These are phyloP conservation scores for Actinernus sp. DNA, from an alignment of 92 coral and sea anemone species.

Conservation along the genomic window DNA sequence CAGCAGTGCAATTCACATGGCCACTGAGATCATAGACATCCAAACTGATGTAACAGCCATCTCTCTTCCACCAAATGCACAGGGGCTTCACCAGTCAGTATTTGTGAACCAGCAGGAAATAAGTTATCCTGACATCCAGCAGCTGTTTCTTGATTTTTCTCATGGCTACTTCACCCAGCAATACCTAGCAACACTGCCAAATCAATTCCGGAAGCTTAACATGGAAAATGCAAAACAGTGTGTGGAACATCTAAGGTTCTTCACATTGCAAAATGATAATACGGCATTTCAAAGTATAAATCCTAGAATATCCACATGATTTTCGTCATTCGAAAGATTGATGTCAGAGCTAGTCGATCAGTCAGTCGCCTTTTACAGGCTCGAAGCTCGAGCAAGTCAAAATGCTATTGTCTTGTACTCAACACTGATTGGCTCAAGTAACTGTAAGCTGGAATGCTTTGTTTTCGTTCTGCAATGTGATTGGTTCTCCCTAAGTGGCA, in stretches of 20 bases:
- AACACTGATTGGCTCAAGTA: no score
- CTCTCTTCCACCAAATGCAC: constrained; percentile 12
- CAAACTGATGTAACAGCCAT: neutral
- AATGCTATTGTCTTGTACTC: no score
- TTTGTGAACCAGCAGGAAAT: constrained; percentile 9
- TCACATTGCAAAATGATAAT: neutral
- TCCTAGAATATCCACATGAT: neutral
- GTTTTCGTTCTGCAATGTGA: no score
- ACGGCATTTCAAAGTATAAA: neutral
- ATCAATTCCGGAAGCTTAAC: constrained; percentile 7
- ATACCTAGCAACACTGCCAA: constrained; percentile 13
- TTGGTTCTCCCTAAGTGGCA: no score
- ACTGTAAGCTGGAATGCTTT: no score
- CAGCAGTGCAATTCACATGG: constrained; percentile 45
- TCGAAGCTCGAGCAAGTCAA: no score
- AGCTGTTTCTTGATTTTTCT: neutral
- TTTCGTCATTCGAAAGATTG: no score
- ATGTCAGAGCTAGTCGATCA: no score
- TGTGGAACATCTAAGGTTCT: constrained; percentile 46
- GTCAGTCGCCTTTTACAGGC: no score
- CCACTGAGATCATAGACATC: constrained; percentile 31
- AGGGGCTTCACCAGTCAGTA: neutral
- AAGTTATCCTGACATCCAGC: neutral
- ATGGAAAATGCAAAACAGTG: constrained; percentile 38
- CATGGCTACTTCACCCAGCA: neutral